Evolutionary conservation across 2,888 invertebrate species (phyloP), one percentile per base, ranked within the genome.

Genomic region (Phyto melanocephala): DNA sequence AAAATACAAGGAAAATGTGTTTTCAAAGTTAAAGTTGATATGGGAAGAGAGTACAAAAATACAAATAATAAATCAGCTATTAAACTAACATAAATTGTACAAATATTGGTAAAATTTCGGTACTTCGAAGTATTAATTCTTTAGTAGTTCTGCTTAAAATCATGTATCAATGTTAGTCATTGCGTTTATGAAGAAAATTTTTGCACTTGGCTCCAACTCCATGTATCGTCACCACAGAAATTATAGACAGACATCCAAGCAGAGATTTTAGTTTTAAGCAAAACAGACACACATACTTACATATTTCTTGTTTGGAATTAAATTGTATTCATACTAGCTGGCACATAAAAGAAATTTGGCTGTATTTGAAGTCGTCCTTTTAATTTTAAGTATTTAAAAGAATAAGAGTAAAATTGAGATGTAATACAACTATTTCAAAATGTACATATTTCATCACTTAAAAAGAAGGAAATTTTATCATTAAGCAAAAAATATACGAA

Each of bases 391-490:
- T 52, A 42, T 6, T 5, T 6, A 28, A 5, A 28, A 28, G 28
- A 24, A 58, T 67, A 40, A 42, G 62, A 77, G 42, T 62, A 70
- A 77, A 56, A 63, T 78, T 71, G 17, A 50, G 45, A 80, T 68
- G 45, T 50, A 70, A 63, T 58, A 70, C 54, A 77, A 76, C 75
- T 75, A 67, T 82, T 82, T 74, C 35, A 76, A 82, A 82, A 82
- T 76, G 60, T 71, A 79, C 79, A 82, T 56, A 82, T 76, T 82
- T 82, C 71, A 79, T 76, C 79, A 79, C 71, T 82, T 79, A 45
- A 75, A 79, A 78, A 60, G 58, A 58, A 33, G 54, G 40, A 63
- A 56, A 52, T 52, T 15, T 60, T 45, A 35, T 11, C 50, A 60
- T 47, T 50, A 68, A 40, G 58, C 22, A 77, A 22, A 68, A 28